Evolutionary conservation across 2,113 vertebrate genomes (phyloP).

Genomic region (Onychostruthus taczanowskii): DNA sequence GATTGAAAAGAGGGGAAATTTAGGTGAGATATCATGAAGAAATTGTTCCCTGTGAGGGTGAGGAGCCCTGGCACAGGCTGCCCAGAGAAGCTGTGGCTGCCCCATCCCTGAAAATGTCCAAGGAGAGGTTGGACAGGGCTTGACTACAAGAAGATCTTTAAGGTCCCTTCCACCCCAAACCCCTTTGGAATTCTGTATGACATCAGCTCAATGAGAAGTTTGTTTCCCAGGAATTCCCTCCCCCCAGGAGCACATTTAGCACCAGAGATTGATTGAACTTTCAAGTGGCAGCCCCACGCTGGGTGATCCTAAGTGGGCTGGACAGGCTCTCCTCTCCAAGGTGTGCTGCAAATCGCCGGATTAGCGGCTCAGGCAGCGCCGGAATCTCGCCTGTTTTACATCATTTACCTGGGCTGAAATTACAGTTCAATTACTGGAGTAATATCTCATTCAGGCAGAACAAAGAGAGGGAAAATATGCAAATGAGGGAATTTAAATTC

Average conservation of each 20-base stretch:
- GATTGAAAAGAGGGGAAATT: neutral
- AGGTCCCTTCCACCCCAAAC: neutral
- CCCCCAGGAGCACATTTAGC: neutral
- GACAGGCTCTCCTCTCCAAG: neutral
- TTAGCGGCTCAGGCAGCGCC: neutral
- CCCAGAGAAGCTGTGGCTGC: neutral
- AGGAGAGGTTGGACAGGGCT: accelerated
- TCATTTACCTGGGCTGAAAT: constrained; percentile 27
- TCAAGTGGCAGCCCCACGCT: neutral
- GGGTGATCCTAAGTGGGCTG: neutral
- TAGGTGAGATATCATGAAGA: no score
- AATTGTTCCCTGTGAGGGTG: neutral
- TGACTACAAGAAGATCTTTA: neutral
- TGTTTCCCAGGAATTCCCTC: neutral
- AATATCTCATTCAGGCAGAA: constrained; percentile 40
- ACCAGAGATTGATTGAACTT: neutral
- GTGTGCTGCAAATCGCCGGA: neutral
- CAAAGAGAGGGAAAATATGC: neutral
- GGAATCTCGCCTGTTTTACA: neutral
- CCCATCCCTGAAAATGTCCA: neutral
- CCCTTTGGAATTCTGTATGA: accelerated
- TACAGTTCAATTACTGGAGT: constrained; percentile 50
- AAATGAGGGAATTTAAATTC: constrained; percentile 15
- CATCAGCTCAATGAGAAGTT: accelerated
- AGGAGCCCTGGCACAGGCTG: neutral